Conservation (phyloP, 2,888 invertebrate genomes). For the Drosophila prolongata region DNA sequence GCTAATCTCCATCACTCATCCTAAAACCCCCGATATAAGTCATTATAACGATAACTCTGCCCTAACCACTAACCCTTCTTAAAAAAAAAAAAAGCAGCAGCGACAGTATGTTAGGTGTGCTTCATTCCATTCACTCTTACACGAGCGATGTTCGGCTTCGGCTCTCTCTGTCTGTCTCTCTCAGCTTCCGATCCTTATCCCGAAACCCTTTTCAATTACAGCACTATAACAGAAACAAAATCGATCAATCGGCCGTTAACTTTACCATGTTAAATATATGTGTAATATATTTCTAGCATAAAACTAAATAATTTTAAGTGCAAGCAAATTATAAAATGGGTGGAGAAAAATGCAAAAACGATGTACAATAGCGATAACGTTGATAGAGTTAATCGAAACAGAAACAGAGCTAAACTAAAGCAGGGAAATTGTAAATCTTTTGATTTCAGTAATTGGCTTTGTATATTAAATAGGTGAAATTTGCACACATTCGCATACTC, state of each 20-base stretch:
- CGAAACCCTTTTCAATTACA: constrained; percentile 30
- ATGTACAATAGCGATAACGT: constrained; percentile 42
- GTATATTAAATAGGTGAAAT: constrained; percentile 48
- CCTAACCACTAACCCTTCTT: constrained; percentile 25
- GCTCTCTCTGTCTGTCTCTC: constrained; percentile 5
- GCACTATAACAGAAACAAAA: constrained; percentile 42
- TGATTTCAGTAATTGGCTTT: constrained; percentile 67
- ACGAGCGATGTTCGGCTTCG: constrained; percentile 22
- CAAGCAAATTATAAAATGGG: constrained; percentile 82
- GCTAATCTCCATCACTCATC: constrained; percentile 30
- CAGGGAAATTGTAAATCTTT: constrained; percentile 39
- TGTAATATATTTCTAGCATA: constrained; percentile 69
- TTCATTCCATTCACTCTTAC: constrained; percentile 17
- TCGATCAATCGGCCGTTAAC: constrained; percentile 52
- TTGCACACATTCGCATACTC: constrained; percentile 29
- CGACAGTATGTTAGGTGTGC: constrained; percentile 29
- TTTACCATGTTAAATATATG: constrained; percentile 50
- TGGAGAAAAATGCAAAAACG: constrained; percentile 79
- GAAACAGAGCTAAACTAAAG: constrained; percentile 39
- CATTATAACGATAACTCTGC: constrained; percentile 14
- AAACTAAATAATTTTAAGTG: constrained; percentile 72
- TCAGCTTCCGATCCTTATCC: constrained; percentile 16
- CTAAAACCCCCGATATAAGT: not conserved
- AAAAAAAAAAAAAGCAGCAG: constrained; percentile 16
- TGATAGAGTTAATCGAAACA: constrained; percentile 50